Base-by-base conservation (phyloP, 2,797 vertebrate genomes). In the Notolepis coatsorum region DNA sequence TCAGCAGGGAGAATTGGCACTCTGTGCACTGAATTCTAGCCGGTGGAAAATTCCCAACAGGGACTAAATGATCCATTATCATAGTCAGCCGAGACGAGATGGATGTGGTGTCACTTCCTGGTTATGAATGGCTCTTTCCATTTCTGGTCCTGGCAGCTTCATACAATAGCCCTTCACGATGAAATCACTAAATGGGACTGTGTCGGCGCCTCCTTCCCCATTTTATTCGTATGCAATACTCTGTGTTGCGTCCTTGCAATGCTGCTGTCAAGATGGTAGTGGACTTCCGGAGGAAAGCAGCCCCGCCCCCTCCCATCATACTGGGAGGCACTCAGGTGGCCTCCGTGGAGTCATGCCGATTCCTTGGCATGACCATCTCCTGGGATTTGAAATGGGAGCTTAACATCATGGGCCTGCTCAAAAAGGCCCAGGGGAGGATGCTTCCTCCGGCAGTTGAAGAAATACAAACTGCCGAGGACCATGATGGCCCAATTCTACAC, bases 201-300 rank as follows among this genome's bases (percentile, higher is more conserved):
- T 48, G 70, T 58, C 51, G 41, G 23, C 37, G 58, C 47, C 62
- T 49, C 38, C 45, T 25, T 60, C 47, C 46, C 61, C 37, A 43
- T 68, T 57, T 50, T 59, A 62, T 10, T 28, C 25, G 8, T 20
- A 56, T 46, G 47, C 45, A 43, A n/a, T 10, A 7, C 1, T 6
- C 43, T 52, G 68, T n/a, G n/a, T n/a, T n/a, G 41, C 52, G 63
- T 50, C 56, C 66, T 38, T 70, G 57, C 52, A 41, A 67, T 71
- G 61, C 71, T 65, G 73, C 81, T 84, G 85, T 68, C 74, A 79
- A 55, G n/a, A n/a, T n/a, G n/a, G n/a, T n/a, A n/a, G n/a, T n/a
- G n/a, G n/a, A n/a, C n/a, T n/a, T n/a, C n/a, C n/a, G n/a, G n/a
- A n/a, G n/a, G n/a, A n/a, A n/a, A n/a, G n/a, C n/a, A n/a, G n/a